phyloP scores from a whole-genome alignment of 2,797 vertebrate genomes.

The Scolopax rusticola region DNA sequence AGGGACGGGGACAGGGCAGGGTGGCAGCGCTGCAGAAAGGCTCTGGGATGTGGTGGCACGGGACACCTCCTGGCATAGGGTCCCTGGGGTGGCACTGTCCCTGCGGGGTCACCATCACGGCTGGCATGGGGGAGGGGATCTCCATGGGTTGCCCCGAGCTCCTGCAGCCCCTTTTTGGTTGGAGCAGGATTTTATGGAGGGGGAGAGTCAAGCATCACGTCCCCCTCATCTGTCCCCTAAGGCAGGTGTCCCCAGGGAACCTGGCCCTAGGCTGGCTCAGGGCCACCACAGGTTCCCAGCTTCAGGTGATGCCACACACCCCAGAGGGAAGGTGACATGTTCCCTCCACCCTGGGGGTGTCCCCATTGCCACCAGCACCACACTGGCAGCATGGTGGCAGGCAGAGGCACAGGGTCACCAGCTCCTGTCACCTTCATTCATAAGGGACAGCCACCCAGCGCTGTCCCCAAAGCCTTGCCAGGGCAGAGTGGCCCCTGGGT shows the following conservation, averaged over 20 bases:
- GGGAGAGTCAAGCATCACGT: accelerated
- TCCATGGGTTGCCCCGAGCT: not conserved
- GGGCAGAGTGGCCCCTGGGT: not conserved
- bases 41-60: not conserved
- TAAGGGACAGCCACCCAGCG: accelerated
- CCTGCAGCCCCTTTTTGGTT: not conserved
- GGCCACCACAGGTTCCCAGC: not conserved
- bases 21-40: not conserved
- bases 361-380: not conserved
- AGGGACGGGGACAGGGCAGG: accelerated
- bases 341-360: not conserved
- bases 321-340: accelerated
- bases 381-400: accelerated
- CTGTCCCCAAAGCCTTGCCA: not conserved
- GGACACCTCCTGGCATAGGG: not conserved
- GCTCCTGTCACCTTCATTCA: not conserved
- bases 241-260: not conserved
- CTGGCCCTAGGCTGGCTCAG: not conserved
- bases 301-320: not conserved
- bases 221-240: not conserved
- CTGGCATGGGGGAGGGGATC: accelerated
- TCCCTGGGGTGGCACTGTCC: not conserved
- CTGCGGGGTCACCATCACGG: accelerated
- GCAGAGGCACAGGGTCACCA: not conserved
- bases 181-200: not conserved